Base-by-base conservation (phyloP, 2,113 vertebrate genomes). In the Prionailurus viverrinus region DNA sequence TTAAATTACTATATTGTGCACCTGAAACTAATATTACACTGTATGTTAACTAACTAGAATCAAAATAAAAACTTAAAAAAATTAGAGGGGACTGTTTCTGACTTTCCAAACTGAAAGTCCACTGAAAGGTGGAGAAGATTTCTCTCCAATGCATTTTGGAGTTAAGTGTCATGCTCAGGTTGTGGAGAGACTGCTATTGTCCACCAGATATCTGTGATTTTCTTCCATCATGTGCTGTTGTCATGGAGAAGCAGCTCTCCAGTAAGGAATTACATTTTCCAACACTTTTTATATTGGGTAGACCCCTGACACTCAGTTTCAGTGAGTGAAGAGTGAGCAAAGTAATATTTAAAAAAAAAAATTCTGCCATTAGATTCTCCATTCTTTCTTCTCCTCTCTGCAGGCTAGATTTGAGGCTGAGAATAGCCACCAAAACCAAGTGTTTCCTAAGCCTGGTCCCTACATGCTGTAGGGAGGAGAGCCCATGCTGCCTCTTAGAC, bases 131-230 rank as follows among this genome's bases (percentile, higher is more conserved):
- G n/a, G 61, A 61, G 41, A 41, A 82, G 53, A 45, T 4, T 36
- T 51, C 41, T 78, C 55, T 73, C 21, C 55, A 36, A 6, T 8
- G 16, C 23, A 29, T 51, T 53, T 69, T 19, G 8, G 39, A 63
- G 27, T 1, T 36, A 33, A 7, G 19, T 29, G 45, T 8, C 66
- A n/a, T 3, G 15, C 7, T 1, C 1, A 51, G 6, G 27, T 21
- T 33, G 12, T 4, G 53, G 23, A 74, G 19, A 87, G 23, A n/a
- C n/a, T 0, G 1, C 36, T 16, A n/a, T 61, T 27, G 4, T 27
- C 39, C 45, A n/a, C 29, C 53, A 85, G 19, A 55, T 18, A 23
- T 3, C 31, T 15, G 19, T 61, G 78, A 55, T 65, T 71, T 53
- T 7, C 63, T 51, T 80, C 33, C 18, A 31, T 23, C 3, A 1